These are phyloP conservation scores for Hypanus sabinus DNA, from an alignment of 2,113 vertebrate genomes.

Conservation along the genomic window DNA sequence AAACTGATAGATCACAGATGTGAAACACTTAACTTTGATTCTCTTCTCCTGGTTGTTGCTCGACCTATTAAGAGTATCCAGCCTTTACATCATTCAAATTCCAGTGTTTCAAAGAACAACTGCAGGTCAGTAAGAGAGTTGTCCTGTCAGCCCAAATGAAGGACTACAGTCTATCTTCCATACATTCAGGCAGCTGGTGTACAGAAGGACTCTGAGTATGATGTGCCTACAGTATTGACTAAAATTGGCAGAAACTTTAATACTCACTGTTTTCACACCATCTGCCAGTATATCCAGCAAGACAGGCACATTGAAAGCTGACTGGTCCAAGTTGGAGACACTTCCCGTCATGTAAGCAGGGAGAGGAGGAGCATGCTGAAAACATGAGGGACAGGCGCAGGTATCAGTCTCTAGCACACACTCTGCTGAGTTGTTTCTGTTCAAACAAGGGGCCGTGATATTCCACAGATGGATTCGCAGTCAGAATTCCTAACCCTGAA, in stretches of 20 bases:
- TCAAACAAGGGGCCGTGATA: conserved; percentile 39
- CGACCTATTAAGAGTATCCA: no score
- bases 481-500: conserved; percentile 40
- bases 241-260: neutral
- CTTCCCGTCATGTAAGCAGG: conserved; percentile 86
- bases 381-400: conserved; percentile 43
- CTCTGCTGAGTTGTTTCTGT: neutral
- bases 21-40: no score
- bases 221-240: neutral
- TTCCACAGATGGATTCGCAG: conserved; percentile 43
- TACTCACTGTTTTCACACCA: conserved; percentile 84
- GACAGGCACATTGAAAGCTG: conserved; percentile 79
- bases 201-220: neutral
- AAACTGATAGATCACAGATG: no score
- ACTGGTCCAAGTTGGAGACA: conserved; percentile 71
- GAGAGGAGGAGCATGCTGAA: conserved; percentile 83
- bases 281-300: conserved; percentile 84
- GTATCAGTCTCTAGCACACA: conserved; percentile 39
- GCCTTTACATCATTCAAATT: neutral
- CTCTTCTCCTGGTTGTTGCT: no score
- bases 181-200: neutral
- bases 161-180: neutral
- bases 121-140: neutral
- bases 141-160: neutral
- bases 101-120: neutral